phyloP scores from a whole-genome alignment of 2,888 invertebrate genomes.

The Ryuthela nishihirai region DNA sequence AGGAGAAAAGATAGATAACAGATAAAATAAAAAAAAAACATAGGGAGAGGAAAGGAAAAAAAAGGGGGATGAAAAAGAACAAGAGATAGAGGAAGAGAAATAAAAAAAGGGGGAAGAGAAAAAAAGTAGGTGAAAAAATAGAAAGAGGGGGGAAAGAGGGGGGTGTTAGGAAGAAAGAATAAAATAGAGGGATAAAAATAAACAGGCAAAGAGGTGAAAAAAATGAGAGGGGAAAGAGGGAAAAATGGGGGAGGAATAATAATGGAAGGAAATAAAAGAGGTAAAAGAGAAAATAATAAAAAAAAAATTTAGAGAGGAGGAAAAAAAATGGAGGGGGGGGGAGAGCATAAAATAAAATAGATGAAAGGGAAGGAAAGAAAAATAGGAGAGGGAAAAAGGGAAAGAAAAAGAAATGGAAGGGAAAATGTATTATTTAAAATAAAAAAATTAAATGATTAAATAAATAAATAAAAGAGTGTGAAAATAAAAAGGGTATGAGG shows the following conservation, averaged over 20 bases:
- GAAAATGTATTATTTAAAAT: too few relatives aligned
- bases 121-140: neutral
- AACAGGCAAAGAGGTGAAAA: neutral
- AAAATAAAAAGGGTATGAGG: neutral
- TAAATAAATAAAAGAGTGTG: too few relatives aligned
- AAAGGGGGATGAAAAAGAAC: neutral
- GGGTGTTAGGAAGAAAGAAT: neutral
- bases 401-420: too few relatives aligned
- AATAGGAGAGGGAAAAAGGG: neutral
- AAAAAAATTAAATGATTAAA: too few relatives aligned
- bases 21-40: neutral
- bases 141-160: neutral
- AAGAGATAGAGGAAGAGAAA: neutral
- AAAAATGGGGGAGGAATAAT: neutral
- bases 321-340: neutral
- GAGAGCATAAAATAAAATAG: too few relatives aligned
- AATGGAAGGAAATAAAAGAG: neutral
- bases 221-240: neutral
- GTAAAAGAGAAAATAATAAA: neutral
- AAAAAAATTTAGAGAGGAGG: neutral
- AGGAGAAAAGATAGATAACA: neutral
- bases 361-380: neutral
- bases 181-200: neutral
- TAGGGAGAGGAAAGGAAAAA: neutral
- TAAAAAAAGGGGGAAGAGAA: neutral